phyloP scores from a whole-genome alignment of 2,888 invertebrate genomes.

The Agapostemon virescens region DNA sequence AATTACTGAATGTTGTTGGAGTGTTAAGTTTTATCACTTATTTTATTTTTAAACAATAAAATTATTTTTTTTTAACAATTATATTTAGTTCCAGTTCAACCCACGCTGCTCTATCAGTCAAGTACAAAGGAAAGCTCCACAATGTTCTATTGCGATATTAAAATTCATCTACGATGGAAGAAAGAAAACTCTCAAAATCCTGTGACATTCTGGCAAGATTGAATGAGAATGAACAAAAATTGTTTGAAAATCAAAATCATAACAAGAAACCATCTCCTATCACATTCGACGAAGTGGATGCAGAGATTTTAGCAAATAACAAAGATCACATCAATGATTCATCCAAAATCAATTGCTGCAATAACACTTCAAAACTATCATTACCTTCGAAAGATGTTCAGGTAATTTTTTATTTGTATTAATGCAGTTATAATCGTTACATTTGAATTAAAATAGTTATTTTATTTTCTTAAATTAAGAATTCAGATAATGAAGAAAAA shows the following conservation, averaged over 20 bases:
- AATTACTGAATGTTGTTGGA: background rate
- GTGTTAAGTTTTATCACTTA: background rate
- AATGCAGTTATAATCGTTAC: background rate
- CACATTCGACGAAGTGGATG: constrained; percentile 48
- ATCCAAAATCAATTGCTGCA: constrained; percentile 41
- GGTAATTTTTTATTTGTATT: constrained; percentile 34
- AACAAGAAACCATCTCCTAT: constrained; percentile 58
- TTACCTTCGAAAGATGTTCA: constrained; percentile 38
- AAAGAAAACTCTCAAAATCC: constrained; percentile 56
- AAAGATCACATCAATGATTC: constrained; percentile 35
- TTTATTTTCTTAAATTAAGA: constrained; percentile 8
- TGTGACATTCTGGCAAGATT: constrained; percentile 52
- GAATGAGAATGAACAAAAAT: constrained; percentile 48
- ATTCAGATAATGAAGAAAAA: constrained; percentile 31
- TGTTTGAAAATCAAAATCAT: constrained; percentile 51
- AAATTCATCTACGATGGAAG: constrained; percentile 58
- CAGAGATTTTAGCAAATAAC: constrained; percentile 31
- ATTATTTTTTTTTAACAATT: background rate
- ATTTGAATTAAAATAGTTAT: background rate
- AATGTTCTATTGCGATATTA: constrained; percentile 62
- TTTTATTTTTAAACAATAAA: background rate
- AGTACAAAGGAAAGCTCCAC: constrained; percentile 67
- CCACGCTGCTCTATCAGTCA: constrained; percentile 65
- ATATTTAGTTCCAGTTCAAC: constrained; percentile 64
- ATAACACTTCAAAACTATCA: constrained; percentile 24